These are phyloP conservation scores for Torymus auratus DNA, from an alignment of 2,888 invertebrate genomes.

Conservation along the genomic window DNA sequence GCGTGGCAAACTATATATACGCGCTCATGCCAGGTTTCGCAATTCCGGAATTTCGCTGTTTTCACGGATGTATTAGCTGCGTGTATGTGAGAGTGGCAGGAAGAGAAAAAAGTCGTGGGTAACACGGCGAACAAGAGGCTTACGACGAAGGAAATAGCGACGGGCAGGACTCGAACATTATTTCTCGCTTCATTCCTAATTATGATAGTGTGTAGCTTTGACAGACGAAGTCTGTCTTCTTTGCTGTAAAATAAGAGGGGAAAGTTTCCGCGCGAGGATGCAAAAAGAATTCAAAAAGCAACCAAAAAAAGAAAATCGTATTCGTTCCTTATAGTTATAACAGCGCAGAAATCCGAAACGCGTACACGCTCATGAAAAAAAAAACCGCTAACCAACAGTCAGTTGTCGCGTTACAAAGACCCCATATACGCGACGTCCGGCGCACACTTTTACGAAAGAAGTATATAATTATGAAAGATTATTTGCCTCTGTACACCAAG, in stretches of 20 bases:
- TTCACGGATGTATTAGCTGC: no score
- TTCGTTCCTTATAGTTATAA: constrained; percentile 65
- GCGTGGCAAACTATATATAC: no score
- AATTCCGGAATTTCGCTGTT: no score
- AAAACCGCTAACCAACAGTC: no score
- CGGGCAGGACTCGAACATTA: no score
- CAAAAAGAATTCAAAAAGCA: no score
- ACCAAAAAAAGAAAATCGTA: constrained; percentile 40
- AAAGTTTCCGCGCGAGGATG: not conserved
- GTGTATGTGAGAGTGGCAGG: no score
- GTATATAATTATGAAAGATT: not conserved
- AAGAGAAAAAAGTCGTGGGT: no score
- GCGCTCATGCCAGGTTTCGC: no score
- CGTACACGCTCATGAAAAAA: not conserved
- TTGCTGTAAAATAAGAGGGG: constrained; percentile 60
- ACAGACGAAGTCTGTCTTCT: constrained; percentile 55
- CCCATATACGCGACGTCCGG: not conserved
- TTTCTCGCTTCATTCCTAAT: constrained; percentile 23
- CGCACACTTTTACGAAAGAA: not conserved
- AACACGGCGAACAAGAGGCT: no score
- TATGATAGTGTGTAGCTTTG: constrained; percentile 25
- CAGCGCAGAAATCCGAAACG: constrained; percentile 56
- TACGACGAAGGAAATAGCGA: no score
- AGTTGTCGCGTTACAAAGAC: no score
- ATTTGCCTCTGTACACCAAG: not conserved